Base-by-base conservation (phyloP, 2,888 invertebrate species). In the Eupithecia exiguata region DNA sequence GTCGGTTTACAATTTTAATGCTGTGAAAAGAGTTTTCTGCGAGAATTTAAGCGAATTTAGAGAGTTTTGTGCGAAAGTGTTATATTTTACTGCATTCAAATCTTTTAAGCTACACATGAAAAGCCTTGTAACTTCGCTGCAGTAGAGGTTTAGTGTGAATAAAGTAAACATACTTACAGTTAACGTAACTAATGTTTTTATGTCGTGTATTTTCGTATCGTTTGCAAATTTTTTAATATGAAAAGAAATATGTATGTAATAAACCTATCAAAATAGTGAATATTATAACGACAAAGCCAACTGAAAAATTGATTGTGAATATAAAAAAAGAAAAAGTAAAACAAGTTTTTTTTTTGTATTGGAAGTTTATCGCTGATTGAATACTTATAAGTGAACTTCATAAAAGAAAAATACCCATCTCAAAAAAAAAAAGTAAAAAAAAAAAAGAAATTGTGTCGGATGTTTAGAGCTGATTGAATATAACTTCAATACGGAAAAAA, bases 1-100 rank as follows among this genome's bases (percentile, higher is more conserved):
- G 71, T 66, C 38, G 71, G 67, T 74, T 72, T 65, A 69, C 49
- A 30, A 53, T 62, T 58, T 46, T 35, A 63, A 14, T 40, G 25
- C 36, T 38, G 61, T 70, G 43, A 58, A 58, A 35, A 67, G 38
- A 40, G 36, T 38, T 69, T 69, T 66, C 14, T 38, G 10, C 65
- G n/a, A 63, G n/a, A 63, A 63, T 63, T 63, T 63, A 36, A 38
- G 65, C 36, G 62, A 62, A 35, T 62, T 35, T 18, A 25, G 61
- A 30, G 61, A 62, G 35, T 46, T 30, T 68, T 14, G 36, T 68
- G 25, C 35, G 30, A 68, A 49, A 49, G 68, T 43, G 68, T 25
- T 46, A 49, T 53, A 35, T 49, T 68, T 49, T 36, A 49, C 68
- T 10, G 68, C 5, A 18, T 46, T n/a, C 58, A 58, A 25, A 58